These are phyloP conservation scores for Blastobasis adustella DNA, from an alignment of 2,888 invertebrate species.

Conservation along the genomic window DNA sequence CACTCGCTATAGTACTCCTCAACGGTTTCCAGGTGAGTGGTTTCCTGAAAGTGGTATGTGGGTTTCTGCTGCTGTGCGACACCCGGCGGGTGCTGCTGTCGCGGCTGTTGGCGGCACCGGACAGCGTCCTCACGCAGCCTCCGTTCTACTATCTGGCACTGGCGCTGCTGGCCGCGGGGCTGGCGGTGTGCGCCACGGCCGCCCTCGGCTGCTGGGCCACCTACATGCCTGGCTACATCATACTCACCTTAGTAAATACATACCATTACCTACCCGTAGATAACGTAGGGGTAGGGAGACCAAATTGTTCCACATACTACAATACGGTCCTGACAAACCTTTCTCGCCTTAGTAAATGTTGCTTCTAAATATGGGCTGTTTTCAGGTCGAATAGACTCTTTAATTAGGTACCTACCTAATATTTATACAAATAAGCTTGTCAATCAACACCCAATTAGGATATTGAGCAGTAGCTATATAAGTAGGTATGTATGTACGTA, in stretches of 20 bases:
- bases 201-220: conserved; percentile 89
- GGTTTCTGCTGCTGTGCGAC: conserved; percentile 83
- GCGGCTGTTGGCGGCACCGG: conserved; percentile 78
- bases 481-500: too few relatives aligned
- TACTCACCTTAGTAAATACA: conserved; percentile 79
- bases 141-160: conserved; percentile 85
- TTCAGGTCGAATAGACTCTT: too few relatives aligned
- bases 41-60: conserved; percentile 80
- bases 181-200: conserved; percentile 79
- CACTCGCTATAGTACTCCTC: too few relatives aligned
- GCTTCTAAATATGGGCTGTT: too few relatives aligned
- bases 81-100: conserved; percentile 82
- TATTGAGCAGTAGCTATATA: too few relatives aligned
- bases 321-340: too few relatives aligned
- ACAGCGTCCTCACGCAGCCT: conserved; percentile 79
- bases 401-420: too few relatives aligned
- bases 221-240: conserved; percentile 82
- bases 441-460: too few relatives aligned
- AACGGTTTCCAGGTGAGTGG: conserved; percentile 82
- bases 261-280: neutral
- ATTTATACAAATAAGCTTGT: too few relatives aligned
- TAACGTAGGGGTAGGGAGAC: too few relatives aligned
- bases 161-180: conserved; percentile 80
- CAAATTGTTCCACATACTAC: too few relatives aligned
- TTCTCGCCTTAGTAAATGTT: too few relatives aligned